Base-by-base conservation (phyloP, 1,140 invertebrate genomes). In the Ips typographus region DNA sequence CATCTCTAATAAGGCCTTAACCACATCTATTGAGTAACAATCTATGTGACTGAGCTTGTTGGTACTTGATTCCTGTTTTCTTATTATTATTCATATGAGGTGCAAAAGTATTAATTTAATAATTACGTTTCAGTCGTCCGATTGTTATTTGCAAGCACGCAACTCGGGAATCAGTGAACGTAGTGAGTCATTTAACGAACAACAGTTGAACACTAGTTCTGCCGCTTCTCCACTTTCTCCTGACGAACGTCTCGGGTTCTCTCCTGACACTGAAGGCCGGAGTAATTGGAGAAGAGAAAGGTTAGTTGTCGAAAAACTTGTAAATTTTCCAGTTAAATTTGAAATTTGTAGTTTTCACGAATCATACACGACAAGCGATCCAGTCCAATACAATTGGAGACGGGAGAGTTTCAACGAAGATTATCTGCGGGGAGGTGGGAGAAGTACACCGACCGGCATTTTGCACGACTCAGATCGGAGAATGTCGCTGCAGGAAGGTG, bases 101-200 rank as follows among this genome's bases (percentile, higher is more conserved):
- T 22, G 22, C 22, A 0, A 22, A 22, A 22, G 22, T 0, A 22
- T 22, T 22, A 22, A 22, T 22, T 22, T 22, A 22, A 22, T 22
- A 22, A 22, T 22, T 22, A 22, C 22, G 22, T 68, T 68, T 8
- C 41, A 68, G 66, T 39, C 59, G 36, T 41, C 52, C 2, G 59
- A 61, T 7, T 40, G 43, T 6, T 62, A 61, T n/a, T 36, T 68
- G 6, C 66, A 68, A 42, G 40, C 66, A 0, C 57, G 66, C 5
- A 59, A 70, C 49, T 40, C 68, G 3, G 58, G 38, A 58, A 73
- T 77, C 42, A 78, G 77, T 62, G 79, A 80, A 64, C 71, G 79
- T 1, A 79, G 77, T 66, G 79, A 79, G 65, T 78, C 77, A 2
- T 78, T 76, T 65, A 80, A 77, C 72, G 77, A 77, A 40, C 76